Evolutionary conservation across 2,113 vertebrate genomes (phyloP), one percentile per base, ranked within the genome.

Genomic region (Zapus hudsonius): DNA sequence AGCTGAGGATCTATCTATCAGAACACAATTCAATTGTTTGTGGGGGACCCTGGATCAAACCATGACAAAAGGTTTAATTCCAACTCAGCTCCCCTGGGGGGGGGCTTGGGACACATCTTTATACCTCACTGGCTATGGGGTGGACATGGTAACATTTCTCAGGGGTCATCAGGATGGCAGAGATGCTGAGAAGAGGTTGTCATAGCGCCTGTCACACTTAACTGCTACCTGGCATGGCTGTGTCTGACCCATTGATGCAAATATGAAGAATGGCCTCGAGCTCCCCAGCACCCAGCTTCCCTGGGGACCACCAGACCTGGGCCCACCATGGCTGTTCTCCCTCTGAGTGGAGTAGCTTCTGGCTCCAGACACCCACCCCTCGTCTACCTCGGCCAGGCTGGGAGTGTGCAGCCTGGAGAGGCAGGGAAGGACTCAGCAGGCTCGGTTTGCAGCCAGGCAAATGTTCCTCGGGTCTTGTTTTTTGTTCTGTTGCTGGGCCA

Each of bases 401-500:
- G 0, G 9, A 89, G n/a, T 74, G 23, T 36, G 29, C 36, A 23
- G 80, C 57, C 84, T 59, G 0, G 20, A 87, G 79, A 85, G 84
- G 95, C 1, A 17, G 92, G 63, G 87, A 19, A 57, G 74, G 90
- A 84, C 95, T 66, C 83, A 74, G 79, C 16, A 33, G 92, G 85
- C 92, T 4, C 2, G 23, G 95, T 84, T 92, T 96, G 94, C 92
- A 88, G 94, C 95, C 91, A 70, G 0, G 95, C 84, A 90, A 97
- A 96, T 93, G 96, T 93, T 97, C 94, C 94, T 47, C 87, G 87
- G 97, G 95, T 57, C 96, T 96, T 96, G 93, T 96, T 95, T 97
- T 97, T 93, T 96, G 96, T 97, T 97, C 97, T 96, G 97, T 96
- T 96, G 95, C 97, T 92, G 96, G 97, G 96, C 95, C 96, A 97